A percentile compares a stretch with the other conserved stretches of the same genome.
Evolutionary conservation across 2,888 invertebrate species (phyloP).

Genomic region (Ochropleura plecta): DNA sequence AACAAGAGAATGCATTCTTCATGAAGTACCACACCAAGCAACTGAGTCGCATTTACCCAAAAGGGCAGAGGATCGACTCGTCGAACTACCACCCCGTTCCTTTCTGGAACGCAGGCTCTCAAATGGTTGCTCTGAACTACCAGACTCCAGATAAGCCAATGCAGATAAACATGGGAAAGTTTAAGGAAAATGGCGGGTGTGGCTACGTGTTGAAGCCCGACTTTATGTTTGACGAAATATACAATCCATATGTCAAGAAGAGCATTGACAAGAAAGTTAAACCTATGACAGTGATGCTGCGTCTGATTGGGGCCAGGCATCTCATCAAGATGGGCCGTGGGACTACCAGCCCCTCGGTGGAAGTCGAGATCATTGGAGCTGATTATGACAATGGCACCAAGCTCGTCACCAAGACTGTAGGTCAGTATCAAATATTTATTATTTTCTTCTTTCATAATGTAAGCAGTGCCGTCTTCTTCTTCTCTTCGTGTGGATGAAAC

Average conservation of each 20-base stretch:
- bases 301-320: slow-evolving; percentile 97
- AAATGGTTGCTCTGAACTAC: slow-evolving; percentile 99
- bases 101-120: slow-evolving; percentile 98
- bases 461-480: no score
- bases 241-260: slow-evolving; percentile 94
- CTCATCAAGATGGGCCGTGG: slow-evolving; percentile 95
- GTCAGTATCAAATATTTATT: slow-evolving; percentile 87
- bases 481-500: no score
- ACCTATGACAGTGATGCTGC: slow-evolving; percentile 92
- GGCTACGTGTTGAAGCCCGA: slow-evolving; percentile 98
- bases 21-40: slow-evolving; percentile 95
- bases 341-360: slow-evolving; percentile 97
- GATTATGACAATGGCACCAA: slow-evolving; percentile 96
- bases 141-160: slow-evolving; percentile 98
- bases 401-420: slow-evolving; percentile 95
- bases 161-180: slow-evolving; percentile 98
- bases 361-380: slow-evolving; percentile 97
- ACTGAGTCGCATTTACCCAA: slow-evolving; percentile 98
- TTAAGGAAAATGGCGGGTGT: slow-evolving; percentile 97
- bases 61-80: slow-evolving; percentile 98
- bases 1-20: slow-evolving; percentile 94
- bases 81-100: slow-evolving; percentile 99
- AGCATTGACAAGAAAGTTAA: slow-evolving; percentile 84
- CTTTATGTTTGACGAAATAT: slow-evolving; percentile 95
- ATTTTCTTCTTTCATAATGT: neutral